Conservation (phyloP, 2,113 vertebrate species). For the Formicarius rufipectus region DNA sequence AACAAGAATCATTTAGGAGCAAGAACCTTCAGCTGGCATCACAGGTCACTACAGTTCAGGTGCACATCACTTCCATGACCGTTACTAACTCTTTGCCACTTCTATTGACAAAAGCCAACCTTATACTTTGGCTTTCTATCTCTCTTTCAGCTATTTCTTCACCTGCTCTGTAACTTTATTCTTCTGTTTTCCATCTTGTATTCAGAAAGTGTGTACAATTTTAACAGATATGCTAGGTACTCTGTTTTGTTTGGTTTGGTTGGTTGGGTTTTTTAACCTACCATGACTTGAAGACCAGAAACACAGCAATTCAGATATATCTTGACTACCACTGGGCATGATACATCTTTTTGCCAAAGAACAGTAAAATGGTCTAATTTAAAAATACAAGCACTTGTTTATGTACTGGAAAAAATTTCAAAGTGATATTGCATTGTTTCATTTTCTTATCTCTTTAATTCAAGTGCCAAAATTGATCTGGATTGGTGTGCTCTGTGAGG, state of each 20-base stretch:
- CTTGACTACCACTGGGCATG: neutral
- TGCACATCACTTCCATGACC: neutral
- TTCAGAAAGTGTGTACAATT: neutral
- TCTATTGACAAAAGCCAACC: neutral
- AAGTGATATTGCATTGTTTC: neutral
- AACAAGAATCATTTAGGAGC: neutral
- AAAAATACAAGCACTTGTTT: neutral
- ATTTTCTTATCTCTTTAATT: neutral
- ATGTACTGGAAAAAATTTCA: neutral
- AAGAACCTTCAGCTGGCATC: neutral
- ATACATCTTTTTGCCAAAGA: neutral
- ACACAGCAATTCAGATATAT: neutral
- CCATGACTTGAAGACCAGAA: neutral
- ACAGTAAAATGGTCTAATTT: neutral
- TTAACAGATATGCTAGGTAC: neutral
- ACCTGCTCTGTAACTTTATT: neutral
- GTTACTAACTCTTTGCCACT: neutral
- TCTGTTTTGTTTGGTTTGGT: too few species aligned
- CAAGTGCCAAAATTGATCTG: neutral
- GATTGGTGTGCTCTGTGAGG: neutral
- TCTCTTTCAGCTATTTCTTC: neutral
- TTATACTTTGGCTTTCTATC: neutral
- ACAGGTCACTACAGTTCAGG: neutral
- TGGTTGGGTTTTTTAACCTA: neutral
- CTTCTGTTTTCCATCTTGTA: neutral